Evolutionary conservation across 1,140 invertebrate genomes (phyloP).

Genomic region (Cherax destructor): DNA sequence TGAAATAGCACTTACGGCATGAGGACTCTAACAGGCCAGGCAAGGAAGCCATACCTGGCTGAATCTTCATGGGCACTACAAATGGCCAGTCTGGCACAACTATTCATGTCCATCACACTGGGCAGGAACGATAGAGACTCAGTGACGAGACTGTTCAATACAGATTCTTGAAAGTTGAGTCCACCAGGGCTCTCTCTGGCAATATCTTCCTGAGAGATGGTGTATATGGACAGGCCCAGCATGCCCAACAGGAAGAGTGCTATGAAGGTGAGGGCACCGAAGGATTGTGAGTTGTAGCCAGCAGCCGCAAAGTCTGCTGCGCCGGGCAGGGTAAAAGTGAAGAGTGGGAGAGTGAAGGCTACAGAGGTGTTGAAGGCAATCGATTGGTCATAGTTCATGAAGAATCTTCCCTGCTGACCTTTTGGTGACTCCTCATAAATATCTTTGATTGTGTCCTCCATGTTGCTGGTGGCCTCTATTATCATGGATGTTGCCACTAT

Average conservation of each 20-base stretch:
- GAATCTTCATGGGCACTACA: slow-evolving; percentile 65
- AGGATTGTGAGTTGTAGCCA: slow-evolving; percentile 56
- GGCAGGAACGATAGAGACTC: slow-evolving; percentile 50
- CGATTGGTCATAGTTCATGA: slow-evolving; percentile 69
- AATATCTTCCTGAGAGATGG: slow-evolving; percentile 53
- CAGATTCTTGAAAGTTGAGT: slow-evolving; percentile 31
- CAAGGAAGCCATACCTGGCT: slow-evolving; percentile 54
- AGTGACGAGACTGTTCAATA: slow-evolving; percentile 20
- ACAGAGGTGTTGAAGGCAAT: slow-evolving; percentile 73
- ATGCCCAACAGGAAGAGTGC: slow-evolving; percentile 64
- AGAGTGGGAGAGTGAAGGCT: slow-evolving; percentile 74
- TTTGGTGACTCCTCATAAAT: slow-evolving; percentile 50
- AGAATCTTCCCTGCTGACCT: slow-evolving; percentile 64
- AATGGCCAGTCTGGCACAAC: slow-evolving; percentile 59
- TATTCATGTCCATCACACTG: slow-evolving; percentile 51
- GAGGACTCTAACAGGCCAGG: slow-evolving; percentile 56
- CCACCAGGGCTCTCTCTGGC: slow-evolving; percentile 11
- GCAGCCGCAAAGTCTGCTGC: slow-evolving; percentile 61
- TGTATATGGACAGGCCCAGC: slow-evolving; percentile 69
- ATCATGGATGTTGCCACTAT: slow-evolving; percentile 7
- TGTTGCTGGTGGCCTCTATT: slow-evolving; percentile 20
- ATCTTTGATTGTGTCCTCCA: slow-evolving; percentile 67
- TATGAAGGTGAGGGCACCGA: slow-evolving; percentile 66
- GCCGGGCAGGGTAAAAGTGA: slow-evolving; percentile 73
- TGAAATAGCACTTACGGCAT: slow-evolving; percentile 58